A percentile compares a stretch with the other conserved stretches of the same genome.
Conservation (phyloP, 2,888 invertebrate species). For the Cerastis leucographa region DNA sequence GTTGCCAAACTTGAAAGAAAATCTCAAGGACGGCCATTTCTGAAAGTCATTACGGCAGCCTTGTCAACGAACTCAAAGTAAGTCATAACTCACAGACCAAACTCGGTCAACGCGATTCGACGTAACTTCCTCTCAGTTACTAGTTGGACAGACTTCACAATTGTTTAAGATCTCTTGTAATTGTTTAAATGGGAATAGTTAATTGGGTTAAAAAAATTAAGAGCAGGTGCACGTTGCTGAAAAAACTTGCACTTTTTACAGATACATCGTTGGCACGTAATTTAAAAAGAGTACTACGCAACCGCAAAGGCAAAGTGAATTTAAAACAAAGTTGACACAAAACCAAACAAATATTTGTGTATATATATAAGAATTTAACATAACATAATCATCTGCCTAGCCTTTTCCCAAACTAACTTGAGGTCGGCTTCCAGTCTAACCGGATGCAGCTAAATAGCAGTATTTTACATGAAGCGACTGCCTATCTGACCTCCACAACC, state of each 20-base stretch:
- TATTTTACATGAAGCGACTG: no score
- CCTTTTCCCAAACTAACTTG: no score
- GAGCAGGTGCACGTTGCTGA: constrained; percentile 22
- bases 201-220: constrained; percentile 8
- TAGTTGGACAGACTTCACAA: constrained; percentile 45
- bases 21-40: constrained; percentile 38
- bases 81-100: constrained; percentile 61
- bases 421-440: no score
- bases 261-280: no score
- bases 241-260: not conserved
- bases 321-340: not conserved
- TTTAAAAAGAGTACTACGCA: no score
- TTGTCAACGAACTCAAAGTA: constrained; percentile 52
- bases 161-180: constrained; percentile 56
- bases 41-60: constrained; percentile 50
- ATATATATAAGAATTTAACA: no score
- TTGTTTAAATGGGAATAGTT: constrained; percentile 60
- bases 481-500: no score
- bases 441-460: no score
- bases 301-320: not conserved
- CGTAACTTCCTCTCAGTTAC: constrained; percentile 48
- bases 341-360: not conserved
- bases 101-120: constrained; percentile 54
- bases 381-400: no score
- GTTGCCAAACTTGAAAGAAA: constrained; percentile 41